phyloP scores from a whole-genome alignment of 2,888 invertebrate species.

The Melinaea marsaeus region DNA sequence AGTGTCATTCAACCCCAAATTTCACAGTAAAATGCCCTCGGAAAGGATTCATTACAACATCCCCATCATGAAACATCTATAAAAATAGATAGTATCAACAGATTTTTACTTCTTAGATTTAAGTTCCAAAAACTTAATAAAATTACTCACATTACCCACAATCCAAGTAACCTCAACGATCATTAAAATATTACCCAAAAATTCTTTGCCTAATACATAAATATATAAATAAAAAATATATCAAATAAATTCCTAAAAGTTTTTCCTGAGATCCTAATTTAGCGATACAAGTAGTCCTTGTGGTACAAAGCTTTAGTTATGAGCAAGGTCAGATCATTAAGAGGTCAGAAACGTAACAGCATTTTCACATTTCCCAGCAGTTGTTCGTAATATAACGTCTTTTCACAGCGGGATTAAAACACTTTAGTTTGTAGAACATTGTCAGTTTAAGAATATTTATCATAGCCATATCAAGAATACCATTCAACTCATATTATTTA shows the following conservation, averaged over 20 bases:
- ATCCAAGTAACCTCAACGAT: too few species aligned
- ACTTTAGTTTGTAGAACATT: constrained; percentile 27
- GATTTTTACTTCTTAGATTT: too few species aligned
- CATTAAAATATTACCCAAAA: too few species aligned
- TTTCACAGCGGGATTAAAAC: constrained; percentile 34
- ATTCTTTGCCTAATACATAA: not conserved
- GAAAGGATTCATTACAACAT: too few species aligned
- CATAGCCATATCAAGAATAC: too few species aligned
- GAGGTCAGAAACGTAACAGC: constrained; percentile 49
- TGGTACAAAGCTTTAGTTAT: constrained; percentile 28
- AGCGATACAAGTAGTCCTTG: constrained; percentile 11
- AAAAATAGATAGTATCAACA: too few species aligned
- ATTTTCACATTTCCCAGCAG: constrained; percentile 53
- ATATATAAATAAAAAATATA: not conserved
- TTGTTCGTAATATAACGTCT: constrained; percentile 32
- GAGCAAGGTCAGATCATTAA: constrained; percentile 31
- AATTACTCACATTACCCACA: too few species aligned
- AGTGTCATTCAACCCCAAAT: not conserved
- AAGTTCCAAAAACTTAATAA: too few species aligned
- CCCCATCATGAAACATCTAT: too few species aligned
- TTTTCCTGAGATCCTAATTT: not conserved
- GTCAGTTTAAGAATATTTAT: constrained; percentile 14
- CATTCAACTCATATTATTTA: too few species aligned
- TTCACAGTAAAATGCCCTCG: too few species aligned
- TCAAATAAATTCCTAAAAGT: not conserved